Conservation (phyloP, 2,888 invertebrate genomes). For the Chesias legatella region DNA sequence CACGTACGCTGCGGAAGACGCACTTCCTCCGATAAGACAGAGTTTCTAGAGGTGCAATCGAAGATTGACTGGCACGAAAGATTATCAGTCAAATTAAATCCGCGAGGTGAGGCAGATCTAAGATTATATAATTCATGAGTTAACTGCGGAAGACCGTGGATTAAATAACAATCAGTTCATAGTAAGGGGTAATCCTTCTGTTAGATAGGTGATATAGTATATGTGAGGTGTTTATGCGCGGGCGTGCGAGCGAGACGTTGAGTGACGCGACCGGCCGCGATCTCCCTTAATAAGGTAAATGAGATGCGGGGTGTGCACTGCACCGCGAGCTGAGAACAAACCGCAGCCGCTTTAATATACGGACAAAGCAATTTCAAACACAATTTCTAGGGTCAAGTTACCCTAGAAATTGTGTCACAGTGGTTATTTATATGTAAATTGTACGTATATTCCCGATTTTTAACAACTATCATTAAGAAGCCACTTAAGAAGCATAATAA, state of each 20-base stretch:
- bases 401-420: too few relatives aligned
- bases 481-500: too few relatives aligned
- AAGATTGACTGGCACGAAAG: conserved; percentile 18
- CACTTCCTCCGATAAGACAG: conserved; percentile 10
- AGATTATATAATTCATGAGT: conserved; percentile 1
- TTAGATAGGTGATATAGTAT: conserved; percentile 47
- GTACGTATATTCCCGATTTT: too few relatives aligned
- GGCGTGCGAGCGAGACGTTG: conserved; percentile 54
- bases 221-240: conserved; percentile 61
- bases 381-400: conserved; percentile 1
- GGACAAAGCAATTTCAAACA: conserved; percentile 3
- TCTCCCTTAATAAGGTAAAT: conserved; percentile 69
- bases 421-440: too few relatives aligned
- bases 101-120: conserved; percentile 5
- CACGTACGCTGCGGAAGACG: conserved; percentile 4
- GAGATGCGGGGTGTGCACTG: conserved; percentile 50
- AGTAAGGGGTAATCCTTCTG: conserved; percentile 31
- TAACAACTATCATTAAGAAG: too few relatives aligned
- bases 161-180: too few relatives aligned
- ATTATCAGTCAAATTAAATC: conserved; percentile 21
- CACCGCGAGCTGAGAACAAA: conserved; percentile 26
- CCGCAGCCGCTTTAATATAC: conserved; percentile 22
- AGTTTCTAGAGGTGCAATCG: conserved; percentile 10
- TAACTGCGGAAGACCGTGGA: conserved; percentile 12
- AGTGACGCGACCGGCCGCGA: conserved; percentile 63